phyloP scores from a whole-genome alignment of 2,113 vertebrate species.

The Suricata suricatta region DNA sequence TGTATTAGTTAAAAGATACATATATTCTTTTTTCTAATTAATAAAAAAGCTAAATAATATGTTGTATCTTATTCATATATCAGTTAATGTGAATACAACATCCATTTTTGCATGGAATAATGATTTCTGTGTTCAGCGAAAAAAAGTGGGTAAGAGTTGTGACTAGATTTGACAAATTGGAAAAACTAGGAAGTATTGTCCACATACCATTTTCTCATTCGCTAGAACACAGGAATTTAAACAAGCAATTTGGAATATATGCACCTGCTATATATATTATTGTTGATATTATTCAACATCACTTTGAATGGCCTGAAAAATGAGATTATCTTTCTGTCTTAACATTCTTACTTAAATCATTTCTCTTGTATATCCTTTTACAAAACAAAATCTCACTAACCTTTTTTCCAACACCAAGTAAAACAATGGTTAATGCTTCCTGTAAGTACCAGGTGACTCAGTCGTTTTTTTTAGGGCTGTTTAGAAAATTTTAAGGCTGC shows the following conservation, averaged over 20 bases:
- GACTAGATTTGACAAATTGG: not conserved
- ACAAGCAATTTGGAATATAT: not conserved
- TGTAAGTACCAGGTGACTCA: not conserved
- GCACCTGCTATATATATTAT: not conserved
- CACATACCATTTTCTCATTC: not conserved
- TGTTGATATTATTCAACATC: not conserved
- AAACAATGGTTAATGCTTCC: not conserved
- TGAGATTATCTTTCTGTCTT: not conserved
- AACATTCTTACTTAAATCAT: not conserved
- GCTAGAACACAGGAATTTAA: not conserved
- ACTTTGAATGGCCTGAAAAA: not conserved
- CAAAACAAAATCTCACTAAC: not conserved
- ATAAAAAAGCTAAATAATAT: not conserved
- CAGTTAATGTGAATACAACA: not conserved
- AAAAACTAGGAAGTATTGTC: not conserved
- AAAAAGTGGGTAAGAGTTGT: not conserved
- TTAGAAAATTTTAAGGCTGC: not conserved
- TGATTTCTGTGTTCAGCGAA: not conserved
- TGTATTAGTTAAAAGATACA: not conserved
- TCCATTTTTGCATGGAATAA: not conserved
- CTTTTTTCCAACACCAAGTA: not conserved
- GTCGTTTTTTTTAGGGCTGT: not conserved
- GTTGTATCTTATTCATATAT: not conserved
- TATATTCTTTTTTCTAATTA: not conserved
- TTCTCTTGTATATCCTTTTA: not conserved